Base-by-base conservation (phyloP, 2,797 vertebrate genomes). In the Enteromius thamalakanensis region DNA sequence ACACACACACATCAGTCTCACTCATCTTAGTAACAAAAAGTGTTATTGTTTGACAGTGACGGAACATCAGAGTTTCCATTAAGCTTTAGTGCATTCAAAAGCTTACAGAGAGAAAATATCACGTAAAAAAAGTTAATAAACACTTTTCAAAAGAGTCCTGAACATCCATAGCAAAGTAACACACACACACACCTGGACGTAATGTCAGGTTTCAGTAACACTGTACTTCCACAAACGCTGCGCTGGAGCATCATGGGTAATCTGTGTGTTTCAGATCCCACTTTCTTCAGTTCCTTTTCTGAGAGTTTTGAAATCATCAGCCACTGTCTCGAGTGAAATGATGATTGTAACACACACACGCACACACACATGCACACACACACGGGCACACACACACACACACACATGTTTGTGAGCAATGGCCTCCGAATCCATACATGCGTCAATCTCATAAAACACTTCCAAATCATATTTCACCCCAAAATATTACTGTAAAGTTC, bases 181-280 rank as follows among this genome's bases (percentile, higher is more conserved):
- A 64, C 65, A 5, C 34, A n/a, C 69, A n/a, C 37, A 34, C 34
- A 32, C 29, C 40, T 9, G 40, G 40, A 40, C 8, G 10, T 26
- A 75, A 19, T 58, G 72, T 55, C 32, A 2, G 8, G 32, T 58
- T 58, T 76, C 51, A 40, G 51, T 58, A 76, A 40, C 71, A 74
- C 47, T 53, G 8, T 10, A 14, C 47, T 74, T 74, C 49, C 49
- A 19, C 49, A 34, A 75, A 40, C 6, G 2, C 32, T 15, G 74
- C 3, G 2, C 51, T 55, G 29, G 23, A 23, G 74, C 14, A 60
- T 76, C 49, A 62, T 76, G 32, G n/a, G 74, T 42, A 26, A 17
- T 60, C 9, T 40, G 26, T n/a, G 17, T 6, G 26, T 40, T 58
- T 58, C 70, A 74, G 70, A 72, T 74, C 47, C 17, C 26, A 34